Conservation (phyloP, 2,888 invertebrate species). For the Daptonema setosum region DNA sequence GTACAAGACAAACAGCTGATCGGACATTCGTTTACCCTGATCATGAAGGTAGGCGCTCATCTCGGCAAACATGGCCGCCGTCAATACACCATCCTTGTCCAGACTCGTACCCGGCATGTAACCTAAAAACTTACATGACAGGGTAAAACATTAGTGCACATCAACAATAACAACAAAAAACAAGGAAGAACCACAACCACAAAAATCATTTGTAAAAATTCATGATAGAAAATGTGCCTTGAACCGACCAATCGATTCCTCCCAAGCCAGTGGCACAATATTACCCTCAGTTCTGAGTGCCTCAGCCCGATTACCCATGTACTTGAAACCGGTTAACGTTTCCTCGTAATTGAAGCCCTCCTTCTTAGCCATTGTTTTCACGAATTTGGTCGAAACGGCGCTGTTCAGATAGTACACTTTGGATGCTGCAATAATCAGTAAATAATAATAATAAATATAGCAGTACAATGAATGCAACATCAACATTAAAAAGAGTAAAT, state of each 20-base stretch:
- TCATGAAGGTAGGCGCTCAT: conserved; percentile 45
- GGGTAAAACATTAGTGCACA: neutral
- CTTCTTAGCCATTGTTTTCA: conserved; percentile 51
- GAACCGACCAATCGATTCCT: conserved; percentile 66
- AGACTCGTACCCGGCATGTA: conserved; percentile 49
- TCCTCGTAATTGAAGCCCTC: conserved; percentile 44
- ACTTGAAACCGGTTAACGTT: conserved; percentile 94
- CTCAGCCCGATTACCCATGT: conserved; percentile 78
- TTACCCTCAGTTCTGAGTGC: conserved; percentile 50
- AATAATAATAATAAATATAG: too few species aligned
- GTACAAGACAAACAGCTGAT: conserved; percentile 51
- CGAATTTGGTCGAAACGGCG: conserved; percentile 85
- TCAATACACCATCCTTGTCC: conserved; percentile 88
- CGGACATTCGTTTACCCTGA: conserved; percentile 31
- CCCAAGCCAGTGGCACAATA: conserved; percentile 70
- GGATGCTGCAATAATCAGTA: too few species aligned
- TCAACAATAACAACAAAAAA: conserved; percentile 5
- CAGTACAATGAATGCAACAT: too few species aligned
- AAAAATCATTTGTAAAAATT: neutral
- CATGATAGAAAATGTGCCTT: neutral
- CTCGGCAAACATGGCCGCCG: conserved; percentile 56
- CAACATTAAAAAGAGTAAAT: too few species aligned
- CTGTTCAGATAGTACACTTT: conserved; percentile 68
- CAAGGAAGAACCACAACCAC: conserved; percentile 2
- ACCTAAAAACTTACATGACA: conserved; percentile 30